phyloP scores from a whole-genome alignment of 1,140 invertebrate genomes.

The Drosophila nigromelanica region DNA sequence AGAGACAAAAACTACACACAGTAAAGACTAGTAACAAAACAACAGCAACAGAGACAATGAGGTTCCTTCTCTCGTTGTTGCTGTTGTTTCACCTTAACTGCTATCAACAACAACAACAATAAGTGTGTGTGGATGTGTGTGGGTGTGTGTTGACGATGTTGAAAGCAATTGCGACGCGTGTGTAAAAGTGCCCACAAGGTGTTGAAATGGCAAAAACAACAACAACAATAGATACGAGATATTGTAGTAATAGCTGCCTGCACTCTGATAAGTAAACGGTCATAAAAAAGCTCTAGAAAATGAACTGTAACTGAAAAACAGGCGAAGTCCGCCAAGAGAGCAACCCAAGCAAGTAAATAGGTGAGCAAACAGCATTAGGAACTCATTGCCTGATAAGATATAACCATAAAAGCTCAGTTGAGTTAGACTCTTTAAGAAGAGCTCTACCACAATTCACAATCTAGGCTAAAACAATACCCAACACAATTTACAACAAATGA shows the following conservation, averaged over 20 bases:
- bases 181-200: slow-evolving; percentile 61
- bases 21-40: slow-evolving; percentile 47
- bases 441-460: background rate
- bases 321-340: background rate
- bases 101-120: slow-evolving; percentile 41
- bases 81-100: slow-evolving; percentile 35
- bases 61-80: slow-evolving; percentile 19
- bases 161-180: slow-evolving; percentile 58
- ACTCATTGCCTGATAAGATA: slow-evolving; percentile 43
- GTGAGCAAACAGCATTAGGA: slow-evolving; percentile 20
- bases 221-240: slow-evolving; percentile 23
- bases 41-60: slow-evolving; percentile 56
- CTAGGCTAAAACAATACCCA: background rate
- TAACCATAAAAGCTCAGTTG: background rate
- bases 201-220: slow-evolving; percentile 61
- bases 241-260: slow-evolving; percentile 31
- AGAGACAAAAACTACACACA: slow-evolving; percentile 45
- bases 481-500: too few relatives aligned
- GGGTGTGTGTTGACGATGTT: slow-evolving; percentile 44
- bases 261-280: slow-evolving; percentile 48
- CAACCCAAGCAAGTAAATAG: slow-evolving; percentile 1
- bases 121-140: slow-evolving; percentile 23
- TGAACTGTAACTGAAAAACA: background rate
- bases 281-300: slow-evolving; percentile 43
- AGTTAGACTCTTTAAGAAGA: background rate